Percentiles rank a stretch among this genome's conserved stretches.
Evolutionary conservation across 2,113 vertebrate species (phyloP).

Genomic region (Platysternon megacephalum): DNA sequence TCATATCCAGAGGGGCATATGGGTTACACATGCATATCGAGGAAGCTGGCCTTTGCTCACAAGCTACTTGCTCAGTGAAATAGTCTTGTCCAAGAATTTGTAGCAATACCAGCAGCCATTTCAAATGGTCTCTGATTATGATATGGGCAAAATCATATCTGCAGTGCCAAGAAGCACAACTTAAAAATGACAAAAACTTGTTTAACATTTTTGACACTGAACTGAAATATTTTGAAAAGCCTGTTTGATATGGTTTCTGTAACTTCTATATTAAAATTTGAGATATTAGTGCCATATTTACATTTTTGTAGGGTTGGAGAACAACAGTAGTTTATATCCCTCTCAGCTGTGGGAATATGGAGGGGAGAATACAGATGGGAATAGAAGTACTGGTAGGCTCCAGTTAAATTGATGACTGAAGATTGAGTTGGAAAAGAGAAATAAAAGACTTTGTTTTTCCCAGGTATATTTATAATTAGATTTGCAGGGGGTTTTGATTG

Average conservation of each 20-base stretch:
- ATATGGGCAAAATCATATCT: fast-evolving
- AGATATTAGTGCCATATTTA: background rate
- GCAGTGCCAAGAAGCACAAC: background rate
- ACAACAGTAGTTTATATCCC: fast-evolving
- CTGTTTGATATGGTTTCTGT: fast-evolving
- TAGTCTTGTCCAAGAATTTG: background rate
- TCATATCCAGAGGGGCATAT: background rate
- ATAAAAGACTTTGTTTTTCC: background rate
- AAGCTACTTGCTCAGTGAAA: background rate
- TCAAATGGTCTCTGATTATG: background rate
- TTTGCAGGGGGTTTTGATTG: background rate
- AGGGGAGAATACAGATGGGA: background rate
- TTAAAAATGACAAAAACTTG: background rate
- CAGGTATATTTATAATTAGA: background rate
- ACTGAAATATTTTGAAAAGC: background rate
- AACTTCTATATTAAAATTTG: background rate
- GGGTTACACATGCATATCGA: background rate
- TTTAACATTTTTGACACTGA: background rate
- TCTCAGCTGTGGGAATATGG: background rate
- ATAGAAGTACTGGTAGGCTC: background rate
- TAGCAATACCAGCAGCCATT: background rate
- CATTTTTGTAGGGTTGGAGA: background rate
- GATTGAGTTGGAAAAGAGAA: background rate
- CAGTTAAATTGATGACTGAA: background rate
- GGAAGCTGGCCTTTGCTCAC: background rate